Percentiles rank a stretch among this genome's conserved stretches.
phyloP scores from a whole-genome alignment of 2,888 invertebrate species.

The Cheilosia grossa region DNA sequence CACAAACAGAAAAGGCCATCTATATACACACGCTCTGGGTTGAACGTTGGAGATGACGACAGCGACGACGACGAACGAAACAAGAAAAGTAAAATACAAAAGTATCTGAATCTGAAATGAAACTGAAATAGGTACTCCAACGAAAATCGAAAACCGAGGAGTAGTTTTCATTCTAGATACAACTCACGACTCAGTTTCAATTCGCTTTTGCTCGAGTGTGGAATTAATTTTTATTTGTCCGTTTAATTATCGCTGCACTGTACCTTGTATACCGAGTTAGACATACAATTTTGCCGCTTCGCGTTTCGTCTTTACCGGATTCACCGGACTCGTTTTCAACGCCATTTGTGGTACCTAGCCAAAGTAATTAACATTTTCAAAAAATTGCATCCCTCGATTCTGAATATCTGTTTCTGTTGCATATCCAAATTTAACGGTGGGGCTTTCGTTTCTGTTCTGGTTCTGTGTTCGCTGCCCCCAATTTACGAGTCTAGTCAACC shows the following conservation, averaged over 20 bases:
- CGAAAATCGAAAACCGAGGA: constrained; percentile 75
- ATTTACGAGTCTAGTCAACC: not conserved
- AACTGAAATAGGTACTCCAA: constrained; percentile 73
- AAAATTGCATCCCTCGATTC: not conserved
- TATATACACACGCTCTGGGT: constrained; percentile 6
- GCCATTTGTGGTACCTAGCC: not conserved
- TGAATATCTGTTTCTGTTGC: not conserved
- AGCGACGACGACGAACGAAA: constrained; percentile 28
- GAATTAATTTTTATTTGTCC: constrained; percentile 44
- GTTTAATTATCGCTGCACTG: constrained; percentile 36
- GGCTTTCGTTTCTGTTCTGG: no score
- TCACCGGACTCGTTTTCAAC: not conserved
- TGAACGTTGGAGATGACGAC: constrained; percentile 21
- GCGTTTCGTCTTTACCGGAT: constrained; percentile 12
- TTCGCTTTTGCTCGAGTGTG: constrained; percentile 74
- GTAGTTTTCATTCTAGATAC: constrained; percentile 74
- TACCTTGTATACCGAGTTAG: constrained; percentile 9
- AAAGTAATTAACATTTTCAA: not conserved
- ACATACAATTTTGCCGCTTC: constrained; percentile 10
- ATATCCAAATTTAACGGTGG: not conserved
- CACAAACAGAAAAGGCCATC: not conserved
- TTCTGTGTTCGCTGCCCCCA: no score
- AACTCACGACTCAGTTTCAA: constrained; percentile 73
- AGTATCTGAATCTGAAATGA: constrained; percentile 52
- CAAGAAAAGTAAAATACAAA: constrained; percentile 39